Conservation (phyloP, 1,140 invertebrate species). For the Megathymus violae region DNA sequence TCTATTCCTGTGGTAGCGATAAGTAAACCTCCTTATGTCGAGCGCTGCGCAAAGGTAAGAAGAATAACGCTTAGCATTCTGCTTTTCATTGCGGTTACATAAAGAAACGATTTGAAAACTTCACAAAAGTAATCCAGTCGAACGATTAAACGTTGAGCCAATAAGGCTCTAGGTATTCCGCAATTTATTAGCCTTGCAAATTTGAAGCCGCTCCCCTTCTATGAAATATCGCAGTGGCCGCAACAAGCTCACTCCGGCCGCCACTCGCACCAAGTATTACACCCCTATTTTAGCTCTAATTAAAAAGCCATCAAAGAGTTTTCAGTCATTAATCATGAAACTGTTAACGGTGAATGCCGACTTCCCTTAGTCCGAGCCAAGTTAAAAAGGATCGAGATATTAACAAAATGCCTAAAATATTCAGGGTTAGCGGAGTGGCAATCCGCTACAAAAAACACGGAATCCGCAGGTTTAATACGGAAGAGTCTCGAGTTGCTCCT, state of each 20-base stretch:
- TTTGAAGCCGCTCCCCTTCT: conserved; percentile 69
- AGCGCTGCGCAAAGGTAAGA: conserved; percentile 61
- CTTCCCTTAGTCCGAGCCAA: conserved; percentile 73
- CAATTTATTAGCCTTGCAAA: conserved; percentile 83
- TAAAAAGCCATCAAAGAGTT: conserved; percentile 84
- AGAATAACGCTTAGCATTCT: conserved; percentile 63
- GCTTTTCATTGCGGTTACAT: conserved; percentile 50
- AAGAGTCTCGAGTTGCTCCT: conserved; percentile 72
- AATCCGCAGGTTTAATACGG: conserved; percentile 66
- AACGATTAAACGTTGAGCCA: conserved; percentile 73
- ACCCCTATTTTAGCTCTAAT: conserved; percentile 82
- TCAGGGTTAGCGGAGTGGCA: conserved; percentile 76
- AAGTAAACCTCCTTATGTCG: conserved; percentile 69
- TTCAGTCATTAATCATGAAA: conserved; percentile 83
- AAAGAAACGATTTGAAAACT: conserved; percentile 46
- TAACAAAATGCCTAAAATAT: conserved; percentile 81
- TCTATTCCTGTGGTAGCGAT: conserved; percentile 73
- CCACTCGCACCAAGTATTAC: conserved; percentile 65
- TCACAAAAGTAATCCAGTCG: conserved; percentile 67
- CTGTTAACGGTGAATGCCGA: conserved; percentile 81
- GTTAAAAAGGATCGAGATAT: conserved; percentile 79
- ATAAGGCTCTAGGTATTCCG: conserved; percentile 76
- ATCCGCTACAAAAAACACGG: conserved; percentile 71
- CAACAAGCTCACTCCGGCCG: conserved; percentile 63
- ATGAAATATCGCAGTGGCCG: conserved; percentile 77